Evolutionary conservation across 2,888 invertebrate species (phyloP).

Genomic region (Aphodius sticticus): DNA sequence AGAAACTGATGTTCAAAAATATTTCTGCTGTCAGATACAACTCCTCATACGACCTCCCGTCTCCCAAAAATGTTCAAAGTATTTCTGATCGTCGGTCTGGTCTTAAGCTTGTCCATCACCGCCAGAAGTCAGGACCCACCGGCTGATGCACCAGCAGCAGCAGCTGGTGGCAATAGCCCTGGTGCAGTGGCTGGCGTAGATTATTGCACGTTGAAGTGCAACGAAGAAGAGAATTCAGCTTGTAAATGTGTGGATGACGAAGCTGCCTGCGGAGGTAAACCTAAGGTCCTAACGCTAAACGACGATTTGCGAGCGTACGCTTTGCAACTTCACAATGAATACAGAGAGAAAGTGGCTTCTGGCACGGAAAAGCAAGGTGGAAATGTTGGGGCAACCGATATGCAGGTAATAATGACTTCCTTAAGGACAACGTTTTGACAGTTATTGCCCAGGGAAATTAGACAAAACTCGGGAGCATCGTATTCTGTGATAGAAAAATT

Average conservation of each 20-base stretch:
- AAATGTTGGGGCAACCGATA: slow-evolving; percentile 10
- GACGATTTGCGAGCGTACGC: not conserved
- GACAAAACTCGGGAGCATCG: no score
- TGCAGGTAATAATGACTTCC: not conserved
- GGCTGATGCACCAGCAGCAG: no score
- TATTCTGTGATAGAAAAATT: no score
- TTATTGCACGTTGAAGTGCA: not conserved
- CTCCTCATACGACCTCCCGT: not conserved
- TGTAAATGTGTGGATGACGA: not conserved
- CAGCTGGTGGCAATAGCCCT: no score
- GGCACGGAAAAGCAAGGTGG: slow-evolving; percentile 11
- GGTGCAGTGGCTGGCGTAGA: not conserved
- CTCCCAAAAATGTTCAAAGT: not conserved
- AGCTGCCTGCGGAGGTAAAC: not conserved
- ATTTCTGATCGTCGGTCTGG: not conserved
- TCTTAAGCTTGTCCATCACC: no score
- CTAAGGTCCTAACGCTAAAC: not conserved
- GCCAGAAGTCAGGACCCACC: no score
- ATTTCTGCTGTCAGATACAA: no score
- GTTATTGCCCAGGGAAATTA: no score
- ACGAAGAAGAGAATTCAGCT: not conserved
- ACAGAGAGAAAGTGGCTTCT: not conserved
- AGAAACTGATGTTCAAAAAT: no score
- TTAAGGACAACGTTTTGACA: no score
- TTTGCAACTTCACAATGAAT: not conserved